These are phyloP conservation scores for Pteropus rufus DNA, from an alignment of 2,797 vertebrate genomes.

Conservation along the genomic window DNA sequence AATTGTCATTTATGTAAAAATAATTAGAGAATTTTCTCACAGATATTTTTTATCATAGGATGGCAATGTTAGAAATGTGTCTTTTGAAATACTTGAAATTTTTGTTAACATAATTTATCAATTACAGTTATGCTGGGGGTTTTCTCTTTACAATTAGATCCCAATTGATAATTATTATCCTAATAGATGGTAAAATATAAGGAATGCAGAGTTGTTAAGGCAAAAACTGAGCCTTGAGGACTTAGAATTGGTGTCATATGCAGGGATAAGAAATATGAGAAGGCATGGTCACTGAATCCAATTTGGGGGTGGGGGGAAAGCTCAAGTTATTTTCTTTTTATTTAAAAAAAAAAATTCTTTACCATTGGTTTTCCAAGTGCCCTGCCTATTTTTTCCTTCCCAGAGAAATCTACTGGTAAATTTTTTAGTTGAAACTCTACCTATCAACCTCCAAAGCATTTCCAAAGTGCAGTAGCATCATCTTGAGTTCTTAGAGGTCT, in stretches of 20 bases:
- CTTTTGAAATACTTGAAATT: slow-evolving; percentile 11
- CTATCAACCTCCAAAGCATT: background rate
- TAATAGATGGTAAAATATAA: background rate
- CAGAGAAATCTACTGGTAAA: background rate
- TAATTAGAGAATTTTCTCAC: background rate
- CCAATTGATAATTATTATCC: background rate
- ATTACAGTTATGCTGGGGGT: background rate
- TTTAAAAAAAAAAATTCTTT: background rate
- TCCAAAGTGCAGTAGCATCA: background rate
- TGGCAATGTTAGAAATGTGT: background rate
- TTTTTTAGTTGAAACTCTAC: background rate
- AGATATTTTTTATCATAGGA: background rate
- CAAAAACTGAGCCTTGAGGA: background rate
- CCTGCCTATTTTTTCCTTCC: background rate
- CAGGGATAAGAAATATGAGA: background rate
- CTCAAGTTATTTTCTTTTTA: background rate
- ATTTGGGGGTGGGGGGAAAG: background rate
- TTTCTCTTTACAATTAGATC: background rate
- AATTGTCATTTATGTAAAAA: background rate
- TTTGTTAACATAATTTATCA: background rate
- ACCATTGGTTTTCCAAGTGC: background rate
- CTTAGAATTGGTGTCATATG: background rate
- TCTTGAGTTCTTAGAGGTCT: background rate
- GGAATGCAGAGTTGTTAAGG: background rate
- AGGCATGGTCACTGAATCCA: background rate